Percentiles rank a stretch among this genome's conserved stretches.
These are phyloP conservation scores for Luperina nickerlii DNA, from an alignment of 2,888 invertebrate species.

Conservation along the genomic window DNA sequence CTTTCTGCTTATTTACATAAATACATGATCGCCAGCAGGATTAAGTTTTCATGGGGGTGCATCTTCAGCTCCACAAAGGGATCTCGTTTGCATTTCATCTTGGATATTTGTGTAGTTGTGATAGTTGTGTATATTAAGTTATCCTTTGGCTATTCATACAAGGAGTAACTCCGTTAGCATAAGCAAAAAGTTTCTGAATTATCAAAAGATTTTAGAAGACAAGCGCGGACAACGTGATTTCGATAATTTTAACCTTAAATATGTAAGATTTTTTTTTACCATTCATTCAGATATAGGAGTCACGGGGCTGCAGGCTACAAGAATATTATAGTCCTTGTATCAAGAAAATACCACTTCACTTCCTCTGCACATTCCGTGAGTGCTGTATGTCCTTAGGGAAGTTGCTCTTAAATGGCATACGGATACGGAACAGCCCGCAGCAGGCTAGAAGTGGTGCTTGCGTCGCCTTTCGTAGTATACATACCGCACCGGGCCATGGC, in stretches of 20 bases:
- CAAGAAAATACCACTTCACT: slow-evolving; percentile 90
- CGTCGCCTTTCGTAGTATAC: neutral
- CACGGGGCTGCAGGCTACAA: neutral
- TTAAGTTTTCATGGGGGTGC: neutral
- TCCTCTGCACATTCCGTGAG: slow-evolving; percentile 92
- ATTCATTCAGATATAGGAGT: neutral
- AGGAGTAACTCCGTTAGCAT: neutral
- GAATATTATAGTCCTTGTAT: neutral
- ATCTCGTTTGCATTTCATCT: neutral
- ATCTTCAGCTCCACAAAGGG: neutral
- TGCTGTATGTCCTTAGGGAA: slow-evolving; percentile 94
- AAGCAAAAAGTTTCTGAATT: neutral
- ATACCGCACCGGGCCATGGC: neutral
- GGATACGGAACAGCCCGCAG: slow-evolving; percentile 68
- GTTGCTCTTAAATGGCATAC: slow-evolving; percentile 98
- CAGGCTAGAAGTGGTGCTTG: neutral
- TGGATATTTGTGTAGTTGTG: neutral
- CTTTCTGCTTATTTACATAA: neutral
- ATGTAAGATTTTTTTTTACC: neutral
- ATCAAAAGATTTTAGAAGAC: neutral
- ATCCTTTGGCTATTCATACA: neutral
- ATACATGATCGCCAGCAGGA: neutral
- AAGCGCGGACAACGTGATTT: neutral
- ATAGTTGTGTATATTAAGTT: neutral
- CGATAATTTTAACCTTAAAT: neutral